These are phyloP conservation scores for Incurvaria masculella DNA, from an alignment of 2,888 invertebrate species.

Conservation along the genomic window DNA sequence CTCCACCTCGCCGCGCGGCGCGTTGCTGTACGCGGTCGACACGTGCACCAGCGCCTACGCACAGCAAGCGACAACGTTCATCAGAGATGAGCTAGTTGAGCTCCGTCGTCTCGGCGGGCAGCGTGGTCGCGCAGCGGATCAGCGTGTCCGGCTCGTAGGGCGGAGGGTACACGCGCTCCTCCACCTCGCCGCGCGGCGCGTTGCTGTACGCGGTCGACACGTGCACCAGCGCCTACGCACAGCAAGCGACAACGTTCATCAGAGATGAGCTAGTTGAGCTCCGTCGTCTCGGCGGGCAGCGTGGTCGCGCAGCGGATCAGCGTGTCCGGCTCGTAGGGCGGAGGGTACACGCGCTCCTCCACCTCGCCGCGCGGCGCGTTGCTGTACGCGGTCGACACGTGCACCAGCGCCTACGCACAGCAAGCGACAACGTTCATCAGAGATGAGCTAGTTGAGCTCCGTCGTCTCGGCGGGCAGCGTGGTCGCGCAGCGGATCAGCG, in stretches of 20 bases:
- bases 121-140: constrained; percentile 57
- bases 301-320: constrained; percentile 60
- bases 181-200: constrained; percentile 76
- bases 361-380: constrained; percentile 83
- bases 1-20: constrained; percentile 74
- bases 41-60: constrained; percentile 78
- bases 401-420: constrained; percentile 67
- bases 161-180: constrained; percentile 79
- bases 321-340: constrained; percentile 59
- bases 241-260: too few relatives aligned
- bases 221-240: constrained; percentile 70
- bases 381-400: constrained; percentile 95
- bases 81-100: too few relatives aligned
- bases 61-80: too few relatives aligned
- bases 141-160: constrained; percentile 61
- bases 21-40: constrained; percentile 96
- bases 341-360: constrained; percentile 80
- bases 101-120: constrained; percentile 60
- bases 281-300: constrained; percentile 59
- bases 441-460: too few relatives aligned
- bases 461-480: constrained; percentile 60
- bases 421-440: too few relatives aligned
- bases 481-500: constrained; percentile 59
- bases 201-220: constrained; percentile 97
- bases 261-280: too few relatives aligned